These are phyloP conservation scores for Piaya cayana DNA, from an alignment of 2,113 vertebrate genomes.

Conservation along the genomic window DNA sequence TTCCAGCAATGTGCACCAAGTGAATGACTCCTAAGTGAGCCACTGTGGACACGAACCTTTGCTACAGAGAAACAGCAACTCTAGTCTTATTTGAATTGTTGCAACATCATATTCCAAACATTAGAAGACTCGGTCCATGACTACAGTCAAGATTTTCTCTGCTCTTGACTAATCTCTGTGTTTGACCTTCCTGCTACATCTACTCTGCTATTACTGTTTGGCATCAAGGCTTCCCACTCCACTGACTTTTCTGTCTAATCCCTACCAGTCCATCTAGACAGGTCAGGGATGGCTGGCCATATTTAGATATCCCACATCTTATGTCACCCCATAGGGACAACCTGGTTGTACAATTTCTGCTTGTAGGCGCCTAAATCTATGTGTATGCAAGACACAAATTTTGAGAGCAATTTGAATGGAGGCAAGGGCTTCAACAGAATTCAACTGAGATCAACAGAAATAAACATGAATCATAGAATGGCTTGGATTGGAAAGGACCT, in stretches of 20 bases:
- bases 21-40: not conserved
- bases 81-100: not conserved
- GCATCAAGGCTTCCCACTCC: not conserved
- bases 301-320: not conserved
- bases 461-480: too few species aligned
- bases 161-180: not conserved
- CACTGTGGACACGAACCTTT: not conserved
- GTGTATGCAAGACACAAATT: not conserved
- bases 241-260: not conserved
- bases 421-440: not conserved
- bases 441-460: not conserved
- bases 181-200: not conserved
- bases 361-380: not conserved
- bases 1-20: not conserved
- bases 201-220: not conserved
- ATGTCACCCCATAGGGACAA: accelerated
- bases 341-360: not conserved
- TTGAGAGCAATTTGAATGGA: not conserved
- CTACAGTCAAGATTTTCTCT: not conserved
- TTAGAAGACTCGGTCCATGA: not conserved
- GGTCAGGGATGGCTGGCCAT: too few species aligned
- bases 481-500: too few species aligned
- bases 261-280: not conserved
- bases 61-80: not conserved
- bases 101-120: not conserved